phyloP scores from a whole-genome alignment of 1,140 invertebrate genomes.

The Aphelenchoides besseyi region DNA sequence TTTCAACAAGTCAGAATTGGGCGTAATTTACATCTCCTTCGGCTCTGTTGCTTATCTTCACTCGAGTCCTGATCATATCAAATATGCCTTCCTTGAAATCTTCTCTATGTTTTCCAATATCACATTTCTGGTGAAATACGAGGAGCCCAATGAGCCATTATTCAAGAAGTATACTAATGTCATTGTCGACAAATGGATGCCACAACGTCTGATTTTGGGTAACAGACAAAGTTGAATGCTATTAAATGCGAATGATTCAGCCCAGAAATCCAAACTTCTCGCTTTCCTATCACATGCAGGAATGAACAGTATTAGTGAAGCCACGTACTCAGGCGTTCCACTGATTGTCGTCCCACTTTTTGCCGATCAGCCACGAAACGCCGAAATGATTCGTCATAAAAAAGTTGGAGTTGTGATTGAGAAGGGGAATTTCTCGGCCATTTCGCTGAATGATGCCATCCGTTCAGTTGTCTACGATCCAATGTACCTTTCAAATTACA shows the following conservation, averaged over 20 bases:
- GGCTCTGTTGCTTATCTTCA: constrained; percentile 37
- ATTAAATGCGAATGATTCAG: not conserved
- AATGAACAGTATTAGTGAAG: not conserved
- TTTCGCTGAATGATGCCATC: not conserved
- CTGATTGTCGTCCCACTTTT: not conserved
- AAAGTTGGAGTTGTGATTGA: too few relatives aligned
- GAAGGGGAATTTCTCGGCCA: not conserved
- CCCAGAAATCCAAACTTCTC: not conserved
- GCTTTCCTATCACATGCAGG: constrained; percentile 3
- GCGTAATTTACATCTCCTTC: constrained; percentile 48
- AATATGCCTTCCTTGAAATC: constrained; percentile 28
- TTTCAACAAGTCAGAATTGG: constrained; percentile 6
- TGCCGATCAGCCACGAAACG: not conserved
- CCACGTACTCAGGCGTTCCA: not conserved
- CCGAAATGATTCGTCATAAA: too few relatives aligned
- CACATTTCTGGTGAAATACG: constrained; percentile 54
- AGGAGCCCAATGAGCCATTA: constrained; percentile 33
- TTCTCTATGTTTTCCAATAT: constrained; percentile 40
- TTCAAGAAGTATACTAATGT: constrained; percentile 21
- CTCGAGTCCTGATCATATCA: constrained; percentile 36
- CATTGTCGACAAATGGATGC: constrained; percentile 27
- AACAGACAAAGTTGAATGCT: too few relatives aligned
- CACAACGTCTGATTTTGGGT: constrained; percentile 29
- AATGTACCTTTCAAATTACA: not conserved
- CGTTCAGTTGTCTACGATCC: not conserved